phyloP scores from a whole-genome alignment of 2,888 invertebrate genomes.

The Latrodectus hesperus region DNA sequence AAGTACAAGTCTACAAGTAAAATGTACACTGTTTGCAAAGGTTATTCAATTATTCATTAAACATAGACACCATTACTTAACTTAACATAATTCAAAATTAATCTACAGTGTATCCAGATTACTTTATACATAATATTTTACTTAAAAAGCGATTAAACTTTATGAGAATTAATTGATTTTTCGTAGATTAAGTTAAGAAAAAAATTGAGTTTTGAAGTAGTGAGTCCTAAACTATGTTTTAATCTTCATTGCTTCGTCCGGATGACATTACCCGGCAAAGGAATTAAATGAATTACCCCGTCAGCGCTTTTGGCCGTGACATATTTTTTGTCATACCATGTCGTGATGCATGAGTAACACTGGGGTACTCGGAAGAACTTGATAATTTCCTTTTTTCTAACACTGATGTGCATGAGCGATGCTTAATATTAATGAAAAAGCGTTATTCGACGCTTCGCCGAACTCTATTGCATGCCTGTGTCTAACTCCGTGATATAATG shows the following conservation, averaged over 20 bases:
- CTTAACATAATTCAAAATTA: too few species aligned
- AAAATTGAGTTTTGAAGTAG: neutral
- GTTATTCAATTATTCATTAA: too few species aligned
- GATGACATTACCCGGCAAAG: neutral
- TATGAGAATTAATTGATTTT: neutral
- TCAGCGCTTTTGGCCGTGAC: slow-evolving; percentile 8
- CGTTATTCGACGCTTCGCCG: slow-evolving; percentile 36
- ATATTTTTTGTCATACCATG: slow-evolving; percentile 6
- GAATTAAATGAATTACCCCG: slow-evolving; percentile 23
- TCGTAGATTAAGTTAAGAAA: neutral
- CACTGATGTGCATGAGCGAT: slow-evolving; percentile 35
- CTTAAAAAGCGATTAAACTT: neutral
- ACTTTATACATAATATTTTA: neutral
- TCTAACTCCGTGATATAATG: neutral
- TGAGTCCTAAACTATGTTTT: slow-evolving; percentile 17
- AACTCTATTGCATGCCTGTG: neutral
- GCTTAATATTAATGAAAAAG: slow-evolving; percentile 54
- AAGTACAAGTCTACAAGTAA: too few species aligned
- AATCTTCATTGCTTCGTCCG: slow-evolving; percentile 9
- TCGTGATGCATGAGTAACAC: slow-evolving; percentile 3
- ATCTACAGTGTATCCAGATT: neutral
- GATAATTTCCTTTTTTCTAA: slow-evolving; percentile 19
- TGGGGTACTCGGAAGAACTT: slow-evolving; percentile 22
- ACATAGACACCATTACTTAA: too few species aligned
- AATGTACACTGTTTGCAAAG: too few species aligned